A percentile compares a stretch with the other conserved stretches of the same genome.
These are phyloP conservation scores for Benthochromis sp. DNA, from an alignment of 2,113 vertebrate species.

Conservation along the genomic window DNA sequence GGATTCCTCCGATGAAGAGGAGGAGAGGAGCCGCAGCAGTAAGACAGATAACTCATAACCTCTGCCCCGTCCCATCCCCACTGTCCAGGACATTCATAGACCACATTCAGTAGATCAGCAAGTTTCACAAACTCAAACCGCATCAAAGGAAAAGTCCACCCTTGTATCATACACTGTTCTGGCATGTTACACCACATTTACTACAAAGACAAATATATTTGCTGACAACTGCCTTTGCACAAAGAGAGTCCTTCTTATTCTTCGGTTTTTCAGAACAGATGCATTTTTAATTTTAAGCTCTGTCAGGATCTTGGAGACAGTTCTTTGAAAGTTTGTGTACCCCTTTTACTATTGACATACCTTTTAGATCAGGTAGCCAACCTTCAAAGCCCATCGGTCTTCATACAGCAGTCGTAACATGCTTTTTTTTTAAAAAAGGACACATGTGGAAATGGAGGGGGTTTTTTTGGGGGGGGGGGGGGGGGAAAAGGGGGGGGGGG, in stretches of 20 bases:
- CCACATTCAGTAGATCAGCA: neutral
- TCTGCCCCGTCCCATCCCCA: neutral
- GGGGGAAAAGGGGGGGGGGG: neutral
- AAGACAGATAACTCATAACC: constrained; percentile 60
- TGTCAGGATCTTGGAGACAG: neutral
- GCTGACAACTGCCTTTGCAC: neutral
- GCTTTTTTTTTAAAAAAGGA: neutral
- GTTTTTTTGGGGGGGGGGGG: accelerated
- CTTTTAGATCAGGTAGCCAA: neutral
- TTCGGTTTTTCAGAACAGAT: neutral
- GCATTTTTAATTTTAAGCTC: neutral
- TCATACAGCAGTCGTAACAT: neutral
- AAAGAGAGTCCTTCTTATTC: neutral
- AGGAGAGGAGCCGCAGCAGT: constrained; percentile 67
- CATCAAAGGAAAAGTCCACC: constrained; percentile 34
- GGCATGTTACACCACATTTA: neutral
- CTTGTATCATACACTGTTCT: neutral
- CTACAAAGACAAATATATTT: neutral
- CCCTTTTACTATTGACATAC: neutral
- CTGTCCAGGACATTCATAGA: constrained; percentile 9
- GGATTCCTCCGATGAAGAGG: constrained; percentile 75
- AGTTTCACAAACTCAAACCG: neutral
- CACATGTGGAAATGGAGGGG: neutral
- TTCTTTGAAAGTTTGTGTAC: neutral
- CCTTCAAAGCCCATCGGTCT: neutral